phyloP scores from a whole-genome alignment of 2,888 invertebrate genomes.

The Cryptophagus acutangulus region DNA sequence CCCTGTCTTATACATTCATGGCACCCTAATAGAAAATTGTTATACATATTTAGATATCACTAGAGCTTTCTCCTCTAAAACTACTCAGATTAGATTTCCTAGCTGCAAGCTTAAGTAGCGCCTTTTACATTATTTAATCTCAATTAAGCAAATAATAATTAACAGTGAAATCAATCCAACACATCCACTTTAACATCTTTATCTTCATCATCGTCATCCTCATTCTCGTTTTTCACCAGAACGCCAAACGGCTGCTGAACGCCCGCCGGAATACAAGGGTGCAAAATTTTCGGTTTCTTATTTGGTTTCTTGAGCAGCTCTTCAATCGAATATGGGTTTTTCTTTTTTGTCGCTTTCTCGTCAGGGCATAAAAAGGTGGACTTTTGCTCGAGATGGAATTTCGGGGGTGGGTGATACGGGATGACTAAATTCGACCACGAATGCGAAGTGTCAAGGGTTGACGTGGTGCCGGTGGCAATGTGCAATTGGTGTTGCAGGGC shows the following conservation, averaged over 20 bases:
- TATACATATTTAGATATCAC: no score
- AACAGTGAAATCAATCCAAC: no score
- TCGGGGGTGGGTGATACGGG: slow-evolving; percentile 46
- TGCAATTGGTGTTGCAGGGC: slow-evolving; percentile 52
- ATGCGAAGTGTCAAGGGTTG: slow-evolving; percentile 38
- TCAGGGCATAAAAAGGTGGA: slow-evolving; percentile 17
- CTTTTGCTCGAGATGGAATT: neutral
- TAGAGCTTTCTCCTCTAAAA: no score
- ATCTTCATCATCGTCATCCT: no score
- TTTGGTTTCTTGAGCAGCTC: slow-evolving; percentile 78
- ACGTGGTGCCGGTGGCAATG: slow-evolving; percentile 45
- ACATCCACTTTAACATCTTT: no score
- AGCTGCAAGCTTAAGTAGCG: no score
- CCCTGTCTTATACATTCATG: no score
- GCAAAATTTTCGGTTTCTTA: slow-evolving; percentile 50
- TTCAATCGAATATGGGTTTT: slow-evolving; percentile 84
- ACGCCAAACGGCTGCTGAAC: slow-evolving; percentile 39
- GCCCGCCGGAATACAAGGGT: slow-evolving; percentile 21
- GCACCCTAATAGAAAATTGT: no score
- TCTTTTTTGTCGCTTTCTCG: slow-evolving; percentile 52
- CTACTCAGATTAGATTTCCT: no score
- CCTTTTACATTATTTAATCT: no score
- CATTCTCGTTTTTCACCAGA: no score
- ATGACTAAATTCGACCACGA: slow-evolving; percentile 57
- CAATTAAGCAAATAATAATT: no score